Evolutionary conservation across 2,113 vertebrate species (phyloP), one percentile per base, ranked within the genome.

Genomic region (Microtus montanus): DNA sequence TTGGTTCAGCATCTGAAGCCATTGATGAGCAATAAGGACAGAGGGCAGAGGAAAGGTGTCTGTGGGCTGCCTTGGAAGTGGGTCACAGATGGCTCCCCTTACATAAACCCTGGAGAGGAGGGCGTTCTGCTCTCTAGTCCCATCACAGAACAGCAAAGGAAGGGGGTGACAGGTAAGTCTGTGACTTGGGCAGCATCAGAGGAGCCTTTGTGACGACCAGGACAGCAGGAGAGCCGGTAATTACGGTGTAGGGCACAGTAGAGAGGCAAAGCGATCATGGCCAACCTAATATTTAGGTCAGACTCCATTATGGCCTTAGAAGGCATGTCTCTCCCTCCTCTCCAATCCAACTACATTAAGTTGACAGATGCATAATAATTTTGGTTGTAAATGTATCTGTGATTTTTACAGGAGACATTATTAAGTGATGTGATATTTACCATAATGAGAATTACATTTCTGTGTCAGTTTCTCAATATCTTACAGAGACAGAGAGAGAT

Each of bases 1-100:
- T 71, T 61, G 35, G 47, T n/a, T 94, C 95, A 93, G 94, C 96
- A 89, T 94, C 96, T 96, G 86, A 92, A 89, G 10, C 83, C 78
- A 54, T 91, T 78, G 24, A 4, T 47, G 94, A 89, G n/a, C n/a
- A 64, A 1, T 87, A 28, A 89, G 33, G 6, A 26, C 66, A 79
- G 70, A 87, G 70, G 82, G 61, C 77, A 94, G 38, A 26, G 35
- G 44, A 87, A 80, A 79, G 66, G 68, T 49, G 6, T 52, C 20
- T 17, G 38, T 24, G 41, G 19, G 41, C 79, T 92, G 92, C 92
- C 90, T 75, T 7, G 82, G 74, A 95, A 93, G 58, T 87, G 90
- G 88, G 94, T 49, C 94, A 93, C 93, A 96, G 95, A 92, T 89
- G 92, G 92, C 44, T 71, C 75, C 14, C 0, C 0, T 97, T 96